phyloP scores from a whole-genome alignment of 2,797 vertebrate species.

The Diglossa cyanea region DNA sequence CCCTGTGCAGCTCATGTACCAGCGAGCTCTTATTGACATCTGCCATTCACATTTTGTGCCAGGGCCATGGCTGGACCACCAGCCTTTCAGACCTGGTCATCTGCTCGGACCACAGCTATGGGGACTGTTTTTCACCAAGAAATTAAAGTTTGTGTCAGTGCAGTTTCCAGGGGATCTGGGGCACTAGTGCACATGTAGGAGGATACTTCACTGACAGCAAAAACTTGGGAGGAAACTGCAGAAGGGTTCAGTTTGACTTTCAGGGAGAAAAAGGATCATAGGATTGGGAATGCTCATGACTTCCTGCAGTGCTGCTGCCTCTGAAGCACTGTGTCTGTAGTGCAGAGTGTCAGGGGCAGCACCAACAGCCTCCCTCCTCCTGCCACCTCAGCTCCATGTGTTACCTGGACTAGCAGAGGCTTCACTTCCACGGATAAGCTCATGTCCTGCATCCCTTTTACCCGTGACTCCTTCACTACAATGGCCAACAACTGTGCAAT shows the following conservation, averaged over 20 bases:
- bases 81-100: not conserved
- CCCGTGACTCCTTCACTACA: not conserved
- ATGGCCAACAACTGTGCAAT: not conserved
- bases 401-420: not conserved
- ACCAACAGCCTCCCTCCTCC: not conserved
- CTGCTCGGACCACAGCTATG: not conserved
- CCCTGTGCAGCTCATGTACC: not conserved
- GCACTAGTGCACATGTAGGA: not conserved
- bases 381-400: not conserved
- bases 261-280: not conserved
- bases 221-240: not conserved
- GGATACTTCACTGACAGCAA: not conserved
- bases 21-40: not conserved
- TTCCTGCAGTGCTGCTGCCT: not conserved
- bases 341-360: not conserved
- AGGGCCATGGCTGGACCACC: not conserved
- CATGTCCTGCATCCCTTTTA: not conserved
- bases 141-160: not conserved
- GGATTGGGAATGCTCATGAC: not conserved
- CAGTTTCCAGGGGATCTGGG: fast-evolving
- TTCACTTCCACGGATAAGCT: not conserved
- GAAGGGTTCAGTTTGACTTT: not conserved
- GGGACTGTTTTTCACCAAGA: not conserved
- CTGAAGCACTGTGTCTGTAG: fast-evolving
- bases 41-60: not conserved